Evolutionary conservation across 2,888 invertebrate genomes (phyloP).

Genomic region (Vesta saturnalis): DNA sequence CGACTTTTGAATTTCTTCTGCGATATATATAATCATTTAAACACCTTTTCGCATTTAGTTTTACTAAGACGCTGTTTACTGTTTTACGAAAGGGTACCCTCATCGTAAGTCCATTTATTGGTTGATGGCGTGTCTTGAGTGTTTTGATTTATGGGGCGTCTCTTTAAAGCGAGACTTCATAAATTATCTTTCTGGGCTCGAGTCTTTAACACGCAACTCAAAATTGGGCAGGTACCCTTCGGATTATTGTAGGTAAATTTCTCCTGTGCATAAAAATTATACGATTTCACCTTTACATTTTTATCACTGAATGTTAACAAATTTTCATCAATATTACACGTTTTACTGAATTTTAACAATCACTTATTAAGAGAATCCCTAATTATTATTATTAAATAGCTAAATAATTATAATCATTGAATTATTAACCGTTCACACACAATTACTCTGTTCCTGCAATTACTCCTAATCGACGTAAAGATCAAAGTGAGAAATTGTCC

Average conservation of each 20-base stretch:
- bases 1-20: slow-evolving; percentile 23
- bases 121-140: slow-evolving; percentile 31
- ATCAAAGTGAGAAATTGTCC: too few relatives aligned
- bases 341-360: too few relatives aligned
- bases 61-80: neutral
- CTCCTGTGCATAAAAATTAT: too few relatives aligned
- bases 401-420: too few relatives aligned
- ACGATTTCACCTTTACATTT: too few relatives aligned
- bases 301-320: too few relatives aligned
- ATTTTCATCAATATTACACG: too few relatives aligned
- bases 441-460: too few relatives aligned
- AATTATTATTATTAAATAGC: too few relatives aligned
- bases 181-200: slow-evolving; percentile 39
- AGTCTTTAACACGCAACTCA: slow-evolving; percentile 29
- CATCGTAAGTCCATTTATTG: slow-evolving; percentile 24
- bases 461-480: too few relatives aligned
- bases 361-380: too few relatives aligned
- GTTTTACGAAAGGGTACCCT: slow-evolving; percentile 18
- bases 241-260: neutral
- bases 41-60: slow-evolving; percentile 14
- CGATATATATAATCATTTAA: slow-evolving; percentile 21
- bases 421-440: too few relatives aligned
- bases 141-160: slow-evolving; percentile 42
- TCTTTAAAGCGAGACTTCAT: slow-evolving; percentile 35
- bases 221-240: slow-evolving; percentile 19